phyloP scores from a whole-genome alignment of 35 echinoderm and acorn worm species.

The Ophioderma brevispina region DNA sequence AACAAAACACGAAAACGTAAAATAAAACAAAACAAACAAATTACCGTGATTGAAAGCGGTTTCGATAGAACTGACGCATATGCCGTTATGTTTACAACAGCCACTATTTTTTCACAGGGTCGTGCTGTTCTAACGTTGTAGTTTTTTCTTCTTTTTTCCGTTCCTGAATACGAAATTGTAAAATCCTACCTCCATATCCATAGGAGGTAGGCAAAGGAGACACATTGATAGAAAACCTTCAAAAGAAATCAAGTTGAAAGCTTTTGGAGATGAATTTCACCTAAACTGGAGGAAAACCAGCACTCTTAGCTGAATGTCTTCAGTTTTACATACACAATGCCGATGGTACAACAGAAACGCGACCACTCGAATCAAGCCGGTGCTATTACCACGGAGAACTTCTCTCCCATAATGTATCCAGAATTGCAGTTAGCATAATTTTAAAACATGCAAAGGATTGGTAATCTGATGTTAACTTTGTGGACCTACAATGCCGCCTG shows the following conservation, averaged over 20 bases:
- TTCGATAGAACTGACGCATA: too few relatives aligned
- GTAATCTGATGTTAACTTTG: too few relatives aligned
- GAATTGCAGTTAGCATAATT: slow-evolving; percentile 20
- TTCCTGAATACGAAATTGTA: too few relatives aligned
- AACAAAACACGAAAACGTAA: too few relatives aligned
- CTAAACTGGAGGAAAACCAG: neutral
- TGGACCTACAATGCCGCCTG: too few relatives aligned
- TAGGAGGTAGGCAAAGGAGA: neutral
- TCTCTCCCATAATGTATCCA: slow-evolving; percentile 1
- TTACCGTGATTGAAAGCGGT: too few relatives aligned
- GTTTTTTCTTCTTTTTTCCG: too few relatives aligned
- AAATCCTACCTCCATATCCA: too few relatives aligned
- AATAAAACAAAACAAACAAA: too few relatives aligned
- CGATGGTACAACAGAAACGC: neutral
- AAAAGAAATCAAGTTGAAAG: slow-evolving; percentile 14
- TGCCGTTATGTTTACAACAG: too few relatives aligned
- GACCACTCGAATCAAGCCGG: neutral
- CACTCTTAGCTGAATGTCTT: neutral
- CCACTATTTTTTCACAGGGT: too few relatives aligned
- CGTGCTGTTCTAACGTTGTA: too few relatives aligned
- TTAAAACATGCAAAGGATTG: slow-evolving; percentile 39
- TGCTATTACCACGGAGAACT: slow-evolving; percentile 25
- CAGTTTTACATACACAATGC: neutral
- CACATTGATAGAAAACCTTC: neutral
- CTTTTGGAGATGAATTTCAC: slow-evolving; percentile 36